These are phyloP conservation scores for Hirundichthys speculiger DNA, from an alignment of 2,113 vertebrate genomes.

Conservation along the genomic window DNA sequence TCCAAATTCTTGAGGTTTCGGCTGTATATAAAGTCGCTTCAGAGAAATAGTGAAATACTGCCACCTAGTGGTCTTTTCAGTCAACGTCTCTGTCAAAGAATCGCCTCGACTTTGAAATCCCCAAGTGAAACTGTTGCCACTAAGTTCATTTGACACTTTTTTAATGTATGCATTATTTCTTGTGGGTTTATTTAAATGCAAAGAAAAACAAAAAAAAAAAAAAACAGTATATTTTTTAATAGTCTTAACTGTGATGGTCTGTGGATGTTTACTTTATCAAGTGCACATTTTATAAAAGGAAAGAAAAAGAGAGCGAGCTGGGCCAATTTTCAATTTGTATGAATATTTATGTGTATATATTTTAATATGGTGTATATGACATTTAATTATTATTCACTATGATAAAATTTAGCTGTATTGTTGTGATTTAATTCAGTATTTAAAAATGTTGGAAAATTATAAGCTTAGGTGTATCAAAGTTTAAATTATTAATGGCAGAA, in stretches of 20 bases:
- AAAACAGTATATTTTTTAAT: constrained; percentile 31
- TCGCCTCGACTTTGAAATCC: not conserved
- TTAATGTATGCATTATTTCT: constrained; percentile 37
- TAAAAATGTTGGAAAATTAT: constrained; percentile 78
- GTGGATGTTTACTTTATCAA: constrained; percentile 67
- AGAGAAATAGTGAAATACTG: constrained; percentile 69
- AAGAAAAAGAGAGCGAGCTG: constrained; percentile 74
- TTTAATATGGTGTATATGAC: constrained; percentile 85
- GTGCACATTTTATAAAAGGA: constrained; percentile 64
- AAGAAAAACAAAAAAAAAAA: constrained; percentile 41
- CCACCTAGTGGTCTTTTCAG: constrained; percentile 72
- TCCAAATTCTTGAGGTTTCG: constrained; percentile 48
- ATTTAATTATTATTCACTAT: constrained; percentile 82
- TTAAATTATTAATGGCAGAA: constrained; percentile 75
- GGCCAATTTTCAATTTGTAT: constrained; percentile 77
- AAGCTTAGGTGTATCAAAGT: constrained; percentile 78
- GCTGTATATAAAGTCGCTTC: constrained; percentile 16
- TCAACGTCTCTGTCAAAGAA: constrained; percentile 4
- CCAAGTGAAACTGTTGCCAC: constrained; percentile 15
- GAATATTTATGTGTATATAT: constrained; percentile 84
- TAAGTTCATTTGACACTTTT: constrained; percentile 39
- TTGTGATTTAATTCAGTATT: constrained; percentile 83
- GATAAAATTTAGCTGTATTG: constrained; percentile 82
- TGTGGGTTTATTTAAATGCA: constrained; percentile 52
- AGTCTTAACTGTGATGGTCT: constrained; percentile 54